Evolutionary conservation across 1,140 invertebrate species (phyloP), one percentile per base, ranked within the genome.

Genomic region (Cotesia typhae): DNA sequence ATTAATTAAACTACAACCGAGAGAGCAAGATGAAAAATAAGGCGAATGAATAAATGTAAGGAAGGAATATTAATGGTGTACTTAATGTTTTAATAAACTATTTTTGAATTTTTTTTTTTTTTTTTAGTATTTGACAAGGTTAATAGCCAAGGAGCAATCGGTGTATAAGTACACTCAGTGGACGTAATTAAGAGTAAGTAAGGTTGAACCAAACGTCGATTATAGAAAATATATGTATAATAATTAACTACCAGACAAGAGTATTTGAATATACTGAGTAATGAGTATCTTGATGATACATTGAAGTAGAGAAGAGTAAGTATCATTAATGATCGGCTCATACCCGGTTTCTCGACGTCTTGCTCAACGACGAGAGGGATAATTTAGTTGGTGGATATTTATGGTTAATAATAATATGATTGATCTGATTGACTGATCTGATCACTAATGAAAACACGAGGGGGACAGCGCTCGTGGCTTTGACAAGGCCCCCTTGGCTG

Each of bases 401-500:
- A 47, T 47, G 6, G 10, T 47, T 47, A 47, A 47, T 47, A 47
- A 9, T 47, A 9, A 47, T 47, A 47, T 47, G 41, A 41, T 41
- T 41, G 38, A 41, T 41, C 38, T 83, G 82, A 83, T 82, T 81
- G 83, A 72, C 57, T 28, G 28, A 28, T 28, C 28, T 83, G 82
- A 85, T 83, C 79, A 80, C 83, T 83, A 84, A 57, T 79, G 81
- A 79, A 74, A 70, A 76, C 65, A 84, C 80, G 83, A 78, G 79
- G 80, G 83, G 80, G 79, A 70, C 51, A 71, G 71, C 71, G 37
- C 65, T 72, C 65, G 65, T 59, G 79, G 78, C 81, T 82, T 78
- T 75, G 75, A 83, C 80, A 82, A 80, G 84, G 28, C 28, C 81
- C 72, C 84, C 83, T 82, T 83, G 83, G 82, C 88, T 89, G 89